Evolutionary conservation across 2,113 vertebrate species (phyloP).

Genomic region (Pterocles gutturalis): DNA sequence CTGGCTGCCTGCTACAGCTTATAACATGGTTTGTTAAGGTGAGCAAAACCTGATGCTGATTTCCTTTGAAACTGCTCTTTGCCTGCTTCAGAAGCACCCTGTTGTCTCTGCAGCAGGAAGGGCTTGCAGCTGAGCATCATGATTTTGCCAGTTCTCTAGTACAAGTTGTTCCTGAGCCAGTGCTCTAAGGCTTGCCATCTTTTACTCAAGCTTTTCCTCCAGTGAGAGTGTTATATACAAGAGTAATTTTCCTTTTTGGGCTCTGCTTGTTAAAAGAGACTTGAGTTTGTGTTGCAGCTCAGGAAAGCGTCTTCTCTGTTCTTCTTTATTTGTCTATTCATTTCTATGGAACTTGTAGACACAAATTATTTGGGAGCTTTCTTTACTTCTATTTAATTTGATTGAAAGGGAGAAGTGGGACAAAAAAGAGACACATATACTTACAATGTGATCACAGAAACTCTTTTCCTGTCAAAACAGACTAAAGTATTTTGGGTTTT

Average conservation of each 20-base stretch:
- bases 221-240: background rate
- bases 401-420: background rate
- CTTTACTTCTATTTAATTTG: background rate
- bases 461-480: background rate
- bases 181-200: background rate
- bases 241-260: background rate
- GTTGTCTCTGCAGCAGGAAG: background rate
- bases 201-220: background rate
- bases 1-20: background rate
- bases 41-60: background rate
- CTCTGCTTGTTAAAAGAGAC: background rate
- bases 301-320: background rate
- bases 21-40: background rate
- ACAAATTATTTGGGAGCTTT: background rate
- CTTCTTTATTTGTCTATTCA: background rate
- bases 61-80: background rate
- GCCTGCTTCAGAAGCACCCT: background rate
- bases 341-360: background rate
- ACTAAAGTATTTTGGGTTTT: background rate
- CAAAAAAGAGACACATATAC: background rate
- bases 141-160: background rate
- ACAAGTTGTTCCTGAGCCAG: background rate
- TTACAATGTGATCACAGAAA: background rate
- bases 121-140: background rate
- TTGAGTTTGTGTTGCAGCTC: background rate